Evolutionary conservation across 2,113 vertebrate genomes (phyloP), one percentile per base, ranked within the genome.

Genomic region (Pomatorhinus ruficollis): DNA sequence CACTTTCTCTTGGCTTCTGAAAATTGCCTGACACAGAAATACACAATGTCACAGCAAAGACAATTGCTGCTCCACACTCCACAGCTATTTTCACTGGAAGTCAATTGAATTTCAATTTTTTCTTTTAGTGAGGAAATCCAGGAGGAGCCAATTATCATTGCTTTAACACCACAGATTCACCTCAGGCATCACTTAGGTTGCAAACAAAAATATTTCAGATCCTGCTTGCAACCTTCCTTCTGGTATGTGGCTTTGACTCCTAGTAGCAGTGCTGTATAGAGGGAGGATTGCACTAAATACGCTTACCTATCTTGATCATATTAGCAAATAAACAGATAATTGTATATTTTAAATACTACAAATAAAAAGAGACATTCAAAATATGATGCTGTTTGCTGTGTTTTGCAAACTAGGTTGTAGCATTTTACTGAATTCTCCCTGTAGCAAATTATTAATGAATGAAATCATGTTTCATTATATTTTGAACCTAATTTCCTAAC

Each of bases 61-160:
- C 97, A 98, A 97, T 95, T 97, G 96, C 93, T 85, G 59, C 88
- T 96, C 74, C 80, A 93, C 87, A 93, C 88, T 96, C 74, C 80
- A 93, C 87, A 93, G 79, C 92, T 97, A 95, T 91, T 97, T 90
- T 56, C 90, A 93, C 30, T 92, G 92, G 92, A 97, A 97, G 89
- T 91, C 97, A 96, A 97, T 95, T 96, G 97, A 97, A 97, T 97
- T 98, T 98, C 96, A 97, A 97, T 97, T 98, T 96, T 97, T 98
- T 96, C 71, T 96, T 97, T 96, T 93, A 92, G 35, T 81, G 70
- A 71, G 11, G 44, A 97, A 97, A 97, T 94, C 87, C 97, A 97
- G 92, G 88, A 98, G 94, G 95, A 98, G 96, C 89, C 96, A 97
- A 98, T 98, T 98, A 97, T 87, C 50, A 11, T 83, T 90, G 79